These are phyloP conservation scores for Actias luna DNA, from an alignment of 2,888 invertebrate genomes.

Conservation along the genomic window DNA sequence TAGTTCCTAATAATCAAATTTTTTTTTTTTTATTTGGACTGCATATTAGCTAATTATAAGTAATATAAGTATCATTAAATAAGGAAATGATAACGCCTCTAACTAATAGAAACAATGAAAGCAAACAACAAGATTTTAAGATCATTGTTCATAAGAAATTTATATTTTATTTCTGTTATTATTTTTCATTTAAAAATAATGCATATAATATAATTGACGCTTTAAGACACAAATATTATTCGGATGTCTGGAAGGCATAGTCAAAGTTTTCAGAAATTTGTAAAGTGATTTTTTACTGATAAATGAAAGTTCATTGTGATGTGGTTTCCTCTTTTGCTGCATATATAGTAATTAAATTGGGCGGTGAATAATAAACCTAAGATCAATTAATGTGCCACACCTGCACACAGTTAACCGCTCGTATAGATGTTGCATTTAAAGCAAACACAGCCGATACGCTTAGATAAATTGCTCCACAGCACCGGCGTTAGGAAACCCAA, in stretches of 20 bases:
- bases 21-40: neutral
- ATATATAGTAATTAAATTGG: neutral
- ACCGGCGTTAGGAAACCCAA: conserved; percentile 26
- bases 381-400: conserved; percentile 27
- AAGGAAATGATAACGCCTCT: neutral
- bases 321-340: neutral
- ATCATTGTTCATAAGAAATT: too few species aligned
- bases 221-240: neutral
- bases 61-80: too few species aligned
- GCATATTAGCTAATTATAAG: neutral
- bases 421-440: conserved; percentile 29
- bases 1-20: too few species aligned
- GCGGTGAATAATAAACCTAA: neutral
- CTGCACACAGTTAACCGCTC: conserved; percentile 39
- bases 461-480: conserved; percentile 28
- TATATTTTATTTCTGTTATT: too few species aligned
- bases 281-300: too few species aligned
- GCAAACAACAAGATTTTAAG: neutral
- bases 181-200: too few species aligned
- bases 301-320: too few species aligned
- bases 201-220: neutral
- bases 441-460: conserved; percentile 30
- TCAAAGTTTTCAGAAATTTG: neutral
- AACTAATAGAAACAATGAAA: neutral
- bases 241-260: neutral